A percentile compares a stretch with the other conserved stretches of the same genome.
Conservation (phyloP, 2,888 invertebrate genomes). For the Microctonus hyperodae region DNA sequence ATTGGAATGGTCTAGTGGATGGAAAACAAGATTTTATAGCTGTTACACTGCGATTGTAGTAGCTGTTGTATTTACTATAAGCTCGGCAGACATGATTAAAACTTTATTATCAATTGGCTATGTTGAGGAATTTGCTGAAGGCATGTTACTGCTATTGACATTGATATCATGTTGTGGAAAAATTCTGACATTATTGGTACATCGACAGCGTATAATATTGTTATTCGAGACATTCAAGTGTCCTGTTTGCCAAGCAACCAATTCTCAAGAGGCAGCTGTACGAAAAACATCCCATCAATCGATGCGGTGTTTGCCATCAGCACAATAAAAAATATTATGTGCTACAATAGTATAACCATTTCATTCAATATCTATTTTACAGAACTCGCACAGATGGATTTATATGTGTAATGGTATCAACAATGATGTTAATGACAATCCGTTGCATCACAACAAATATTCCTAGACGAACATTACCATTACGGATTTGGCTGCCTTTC, state of each 20-base stretch:
- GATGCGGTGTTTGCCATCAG: neutral
- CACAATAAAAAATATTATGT: neutral
- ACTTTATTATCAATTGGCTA: neutral
- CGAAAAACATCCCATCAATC: neutral
- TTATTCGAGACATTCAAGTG: neutral
- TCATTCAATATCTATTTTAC: neutral
- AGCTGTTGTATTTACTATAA: neutral
- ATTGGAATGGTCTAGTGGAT: neutral
- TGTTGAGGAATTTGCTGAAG: neutral
- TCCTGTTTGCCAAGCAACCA: neutral
- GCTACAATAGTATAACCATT: neutral
- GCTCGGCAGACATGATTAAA: neutral
- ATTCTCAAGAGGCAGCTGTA: neutral
- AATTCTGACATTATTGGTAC: neutral
- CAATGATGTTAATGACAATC: neutral
- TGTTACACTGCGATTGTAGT: neutral
- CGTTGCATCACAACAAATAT: neutral
- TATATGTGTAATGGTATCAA: neutral
- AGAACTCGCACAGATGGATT: neutral
- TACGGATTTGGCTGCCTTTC: neutral
- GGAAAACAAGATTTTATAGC: neutral
- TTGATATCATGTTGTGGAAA: neutral
- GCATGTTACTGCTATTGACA: neutral
- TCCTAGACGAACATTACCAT: neutral
- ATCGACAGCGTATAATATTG: neutral